Evolutionary conservation across 2,888 invertebrate species (phyloP), one percentile per base, ranked within the genome.

Genomic region (Tetragonula carbonaria): DNA sequence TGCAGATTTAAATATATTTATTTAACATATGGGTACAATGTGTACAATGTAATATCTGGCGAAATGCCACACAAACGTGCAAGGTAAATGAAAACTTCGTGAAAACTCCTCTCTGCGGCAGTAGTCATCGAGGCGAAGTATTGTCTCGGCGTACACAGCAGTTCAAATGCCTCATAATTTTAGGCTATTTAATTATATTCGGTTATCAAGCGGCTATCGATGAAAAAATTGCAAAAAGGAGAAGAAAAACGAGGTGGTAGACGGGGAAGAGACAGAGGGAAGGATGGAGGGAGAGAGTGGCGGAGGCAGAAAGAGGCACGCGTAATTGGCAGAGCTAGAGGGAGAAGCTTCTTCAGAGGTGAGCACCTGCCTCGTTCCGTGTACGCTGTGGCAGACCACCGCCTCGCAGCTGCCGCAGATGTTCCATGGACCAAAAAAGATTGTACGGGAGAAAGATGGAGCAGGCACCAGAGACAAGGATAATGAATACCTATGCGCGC

Each of bases 331-430:
- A 88, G 90, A 85, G 81, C 73, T 70, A 70, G 87, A 90, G 90
- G 85, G 90, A 90, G 87, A 83, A 82, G 80, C 81, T 86, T 80
- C 80, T 84, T 85, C 81, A 80, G 84, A 83, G 88, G 80, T 82
- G 90, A 90, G 91, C 93, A 93, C 93, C 93, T 93, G 93, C 93
- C 91, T 89, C 86, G 88, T 82, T 88, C 90, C 87, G 68, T 67
- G 90, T 89, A 90, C 88, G 86, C 88, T 87, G 90, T 90, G 89
- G 88, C 89, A 87, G 87, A 83, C 89, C 87, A 88, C 88, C 88
- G 92, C 90, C 88, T 91, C 88, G 92, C 94, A 94, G 94, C 94
- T 94, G 94, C 93, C 93, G 94, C 94, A 94, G 94, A 94, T 94
- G 94, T 93, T 94, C 86, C 88, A 79, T 90, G 91, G 90, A 91